Evolutionary conservation across 2,797 vertebrate species (phyloP).

Genomic region (Scomberomorus guttatus): DNA sequence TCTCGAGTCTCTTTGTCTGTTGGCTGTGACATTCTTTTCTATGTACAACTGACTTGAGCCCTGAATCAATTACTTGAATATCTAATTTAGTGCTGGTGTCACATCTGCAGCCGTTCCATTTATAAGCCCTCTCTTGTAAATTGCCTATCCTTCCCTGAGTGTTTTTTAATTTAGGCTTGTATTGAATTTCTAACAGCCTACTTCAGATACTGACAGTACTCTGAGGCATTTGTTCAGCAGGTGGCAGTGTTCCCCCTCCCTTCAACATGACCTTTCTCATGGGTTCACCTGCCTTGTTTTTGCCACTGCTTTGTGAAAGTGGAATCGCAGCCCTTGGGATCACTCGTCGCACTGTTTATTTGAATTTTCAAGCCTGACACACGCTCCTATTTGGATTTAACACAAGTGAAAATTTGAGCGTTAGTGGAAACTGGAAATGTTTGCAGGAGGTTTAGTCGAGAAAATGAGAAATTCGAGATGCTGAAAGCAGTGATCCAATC

Average conservation of each 20-base stretch:
- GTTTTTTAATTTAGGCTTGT: constrained; percentile 22
- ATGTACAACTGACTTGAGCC: not conserved
- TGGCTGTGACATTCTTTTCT: constrained; percentile 3
- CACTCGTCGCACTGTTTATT: constrained; percentile 22
- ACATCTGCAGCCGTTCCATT: constrained; percentile 32
- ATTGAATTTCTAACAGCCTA: constrained; percentile 30
- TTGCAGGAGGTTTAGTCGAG: not conserved
- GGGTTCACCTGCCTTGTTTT: constrained; percentile 23
- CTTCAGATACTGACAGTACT: not conserved
- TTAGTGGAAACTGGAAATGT: not conserved
- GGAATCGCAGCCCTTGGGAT: constrained; percentile 19
- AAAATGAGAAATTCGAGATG: not conserved
- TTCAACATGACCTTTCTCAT: constrained; percentile 29
- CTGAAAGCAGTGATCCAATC: constrained; percentile 21
- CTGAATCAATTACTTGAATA: constrained; percentile 16
- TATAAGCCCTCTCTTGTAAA: constrained; percentile 18
- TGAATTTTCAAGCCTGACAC: constrained; percentile 10
- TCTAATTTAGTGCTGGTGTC: constrained; percentile 23
- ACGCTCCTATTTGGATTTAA: constrained; percentile 4
- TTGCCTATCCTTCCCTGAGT: constrained; percentile 26
- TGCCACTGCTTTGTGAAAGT: constrained; percentile 32
- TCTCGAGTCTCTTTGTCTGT: not conserved
- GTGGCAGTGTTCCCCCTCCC: constrained; percentile 73
- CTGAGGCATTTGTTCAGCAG: constrained; percentile 59
- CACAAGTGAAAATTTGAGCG: not conserved